Evolutionary conservation across 2,113 vertebrate genomes (phyloP), one percentile per base, ranked within the genome.

Genomic region (Gavia stellata): DNA sequence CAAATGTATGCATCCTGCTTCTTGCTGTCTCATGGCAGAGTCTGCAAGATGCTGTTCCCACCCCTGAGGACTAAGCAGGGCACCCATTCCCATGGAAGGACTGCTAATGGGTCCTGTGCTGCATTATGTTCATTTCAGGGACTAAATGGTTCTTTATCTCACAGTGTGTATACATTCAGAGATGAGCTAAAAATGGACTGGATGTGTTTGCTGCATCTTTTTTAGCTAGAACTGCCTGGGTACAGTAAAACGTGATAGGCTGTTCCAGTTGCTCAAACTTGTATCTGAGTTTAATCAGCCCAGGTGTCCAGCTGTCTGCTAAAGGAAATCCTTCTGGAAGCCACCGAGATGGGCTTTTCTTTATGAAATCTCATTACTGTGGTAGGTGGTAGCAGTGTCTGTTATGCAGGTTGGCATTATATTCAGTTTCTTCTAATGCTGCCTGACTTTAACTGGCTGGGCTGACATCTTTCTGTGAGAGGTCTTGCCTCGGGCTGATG

Each of bases 311-410:
- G 87, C 78, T 92, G 62, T 45, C 74, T 86, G 85, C 91, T 85
- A 28, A 72, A 95, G 87, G 50, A 93, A 96, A 91, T 85, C 81
- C 93, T 94, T 47, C 78, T 82, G 84, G 87, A 96, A 96, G 74
- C 82, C 85, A 82, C 62, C 0, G 3, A 90, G 87, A 92, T 90
- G 58, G 87, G 74, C 45, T 94, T 91, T 93, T 82, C 90, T 91
- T 91, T 38, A 72, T 88, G 84, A 88, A 95, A 50, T 73, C 58
- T 94, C 87, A 82, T 96, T 91, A 90, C 71, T 58, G 49, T 72
- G 74, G 91, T 93, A 90, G 92, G 92, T 85, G 70, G 90, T 88
- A 96, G 84, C 81, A 91, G 49, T 63, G 26, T 68, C 92, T 94
- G 45, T 80, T 92, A 62, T 31, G 62, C 70, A 88, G 58, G 44